Percentiles rank a stretch among this genome's conserved stretches.
Evolutionary conservation across 1,140 invertebrate species (phyloP).

Genomic region (Pomacea maculata): DNA sequence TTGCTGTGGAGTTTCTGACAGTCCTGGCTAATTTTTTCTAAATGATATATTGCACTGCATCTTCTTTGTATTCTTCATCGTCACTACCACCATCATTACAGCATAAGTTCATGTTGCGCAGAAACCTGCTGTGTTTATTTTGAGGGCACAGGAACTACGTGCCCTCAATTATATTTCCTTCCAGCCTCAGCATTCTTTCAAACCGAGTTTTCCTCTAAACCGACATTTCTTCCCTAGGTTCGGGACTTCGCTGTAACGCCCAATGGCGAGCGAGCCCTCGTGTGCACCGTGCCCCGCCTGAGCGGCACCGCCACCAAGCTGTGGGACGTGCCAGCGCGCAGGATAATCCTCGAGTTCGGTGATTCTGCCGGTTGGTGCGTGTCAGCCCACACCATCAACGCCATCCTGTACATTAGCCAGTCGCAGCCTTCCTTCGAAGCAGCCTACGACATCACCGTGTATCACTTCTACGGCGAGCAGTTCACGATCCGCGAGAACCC

Average conservation of each 20-base stretch:
- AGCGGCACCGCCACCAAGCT: constrained; percentile 50
- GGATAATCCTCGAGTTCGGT: constrained; percentile 57
- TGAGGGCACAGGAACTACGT: no score
- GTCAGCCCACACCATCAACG: constrained; percentile 24
- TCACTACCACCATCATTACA: no score
- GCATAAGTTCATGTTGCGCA: no score
- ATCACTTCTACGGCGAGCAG: constrained; percentile 43
- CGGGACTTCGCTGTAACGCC: constrained; percentile 54
- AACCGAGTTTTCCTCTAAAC: no score
- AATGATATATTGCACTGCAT: no score
- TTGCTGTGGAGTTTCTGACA: no score
- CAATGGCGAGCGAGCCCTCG: constrained; percentile 52
- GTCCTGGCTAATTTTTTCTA: no score
- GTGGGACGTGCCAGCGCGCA: constrained; percentile 56
- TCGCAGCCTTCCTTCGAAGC: constrained; percentile 45
- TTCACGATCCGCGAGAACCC: constrained; percentile 41
- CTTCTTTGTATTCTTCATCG: no score
- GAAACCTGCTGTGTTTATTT: no score
- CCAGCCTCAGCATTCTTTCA: no score
- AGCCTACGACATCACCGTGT: constrained; percentile 46
- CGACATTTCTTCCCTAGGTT: constrained; percentile 22
- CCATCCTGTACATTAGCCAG: constrained; percentile 43
- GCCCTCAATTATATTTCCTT: no score
- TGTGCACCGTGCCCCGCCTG: constrained; percentile 43
- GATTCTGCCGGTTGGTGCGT: constrained; percentile 49